A percentile compares a stretch with the other conserved stretches of the same genome.
Evolutionary conservation across 2,797 vertebrate genomes (phyloP).

Genomic region (Telmatherina bonti): DNA sequence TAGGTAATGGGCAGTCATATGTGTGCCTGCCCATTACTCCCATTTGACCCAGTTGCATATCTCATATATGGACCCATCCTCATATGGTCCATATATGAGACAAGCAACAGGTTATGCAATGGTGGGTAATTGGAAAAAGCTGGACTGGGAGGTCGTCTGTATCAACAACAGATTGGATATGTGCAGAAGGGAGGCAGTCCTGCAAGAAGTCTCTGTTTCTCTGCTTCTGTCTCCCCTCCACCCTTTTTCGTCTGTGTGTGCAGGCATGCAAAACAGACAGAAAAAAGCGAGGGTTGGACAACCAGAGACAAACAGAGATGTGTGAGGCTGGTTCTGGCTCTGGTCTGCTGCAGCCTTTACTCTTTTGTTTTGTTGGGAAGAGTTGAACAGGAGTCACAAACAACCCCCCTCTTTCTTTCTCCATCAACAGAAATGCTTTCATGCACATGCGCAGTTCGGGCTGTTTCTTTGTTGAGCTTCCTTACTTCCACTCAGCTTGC

Average conservation of each 20-base stretch:
- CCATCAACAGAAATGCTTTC: slow-evolving; percentile 19
- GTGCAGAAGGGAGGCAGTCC: slow-evolving; percentile 22
- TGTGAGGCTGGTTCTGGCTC: slow-evolving; percentile 68
- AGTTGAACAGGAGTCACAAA: slow-evolving; percentile 74
- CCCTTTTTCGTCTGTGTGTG: slow-evolving; percentile 32
- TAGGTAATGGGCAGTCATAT: too few relatives aligned
- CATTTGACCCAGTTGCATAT: slow-evolving; percentile 16
- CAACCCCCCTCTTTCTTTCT: slow-evolving; percentile 29
- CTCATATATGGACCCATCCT: slow-evolving; percentile 24
- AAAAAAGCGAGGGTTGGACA: slow-evolving; percentile 9
- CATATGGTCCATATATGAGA: slow-evolving; percentile 29
- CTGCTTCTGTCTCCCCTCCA: slow-evolving; percentile 7
- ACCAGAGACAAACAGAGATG: slow-evolving; percentile 64
- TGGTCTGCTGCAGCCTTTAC: slow-evolving; percentile 55
- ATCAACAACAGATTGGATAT: slow-evolving; percentile 54
- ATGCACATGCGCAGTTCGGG: slow-evolving; percentile 18
- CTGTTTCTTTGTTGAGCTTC: slow-evolving; percentile 33
- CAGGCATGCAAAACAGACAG: slow-evolving; percentile 44
- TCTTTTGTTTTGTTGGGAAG: slow-evolving; percentile 70
- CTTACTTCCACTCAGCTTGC: slow-evolving; percentile 18
- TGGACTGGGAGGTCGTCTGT: slow-evolving; percentile 41
- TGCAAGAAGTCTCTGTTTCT: slow-evolving; percentile 34
- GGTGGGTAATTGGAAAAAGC: slow-evolving; percentile 55
- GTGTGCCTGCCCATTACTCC: slow-evolving; percentile 9
- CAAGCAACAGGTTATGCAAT: slow-evolving; percentile 50